Base-by-base conservation (phyloP, 2,888 invertebrate species). In the Plusia festucae region DNA sequence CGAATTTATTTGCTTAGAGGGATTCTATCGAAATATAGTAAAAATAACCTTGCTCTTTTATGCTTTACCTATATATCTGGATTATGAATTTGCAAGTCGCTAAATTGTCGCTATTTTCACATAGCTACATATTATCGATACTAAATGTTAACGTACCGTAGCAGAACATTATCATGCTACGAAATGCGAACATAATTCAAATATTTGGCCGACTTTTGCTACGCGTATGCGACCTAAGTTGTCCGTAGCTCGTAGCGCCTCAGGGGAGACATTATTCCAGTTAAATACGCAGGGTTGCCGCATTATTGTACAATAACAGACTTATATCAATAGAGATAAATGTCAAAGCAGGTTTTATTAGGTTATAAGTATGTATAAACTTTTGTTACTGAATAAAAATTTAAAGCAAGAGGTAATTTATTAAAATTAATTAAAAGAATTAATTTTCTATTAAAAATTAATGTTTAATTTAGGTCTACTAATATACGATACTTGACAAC, bases 131-230 rank as follows among this genome's bases (percentile, higher is more conserved):
- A n/a, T 40, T 40, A 40, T 40, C 40, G n/a, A n/a, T n/a, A 40
- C 40, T 40, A 40, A 40, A 40, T 40, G 40, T 40, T 40, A 40
- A 40, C n/a, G 40, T 40, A 6, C n/a, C 40, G n/a, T 40, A 49
- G 18, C 46, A 1, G 44, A 49, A 18, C 46, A 49, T 49, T 20
- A 81, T 85, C 46, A 20, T 4, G 46, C 46, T 49, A 20, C 46
- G 40, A 40, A 40, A 40, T 6, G 40, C 40, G 18, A 49, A 49
- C 46, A 49, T 67, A 59, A 49, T 20, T 49, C 46, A 49, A 49
- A 49, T 49, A 49, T 49, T 49, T 49, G 18, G 46, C 46, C 46
- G 46, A 18, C 18, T 49, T 49, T 49, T 49, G 46, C 46, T 20
- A 18, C 20, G 46, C 46, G 46, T 49, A 49, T 49, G 46, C 46